Conservation (phyloP, 2,113 vertebrate species). For the Sturnira hondurensis region DNA sequence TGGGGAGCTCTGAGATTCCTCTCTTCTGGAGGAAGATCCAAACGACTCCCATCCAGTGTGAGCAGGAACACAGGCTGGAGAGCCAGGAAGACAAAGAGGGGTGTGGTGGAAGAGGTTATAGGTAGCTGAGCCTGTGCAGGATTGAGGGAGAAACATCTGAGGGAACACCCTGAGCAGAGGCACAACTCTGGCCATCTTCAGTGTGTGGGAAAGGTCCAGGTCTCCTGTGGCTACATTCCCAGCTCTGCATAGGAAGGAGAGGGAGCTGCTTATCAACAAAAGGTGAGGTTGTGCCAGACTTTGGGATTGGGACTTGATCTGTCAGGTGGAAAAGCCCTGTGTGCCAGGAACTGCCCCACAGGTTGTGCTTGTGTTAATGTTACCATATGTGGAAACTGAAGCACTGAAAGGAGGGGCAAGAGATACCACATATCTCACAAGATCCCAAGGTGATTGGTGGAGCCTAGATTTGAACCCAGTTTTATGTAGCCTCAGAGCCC, state of each 20-base stretch:
- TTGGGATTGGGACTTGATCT: not conserved
- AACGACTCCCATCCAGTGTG: not conserved
- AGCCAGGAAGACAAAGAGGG: not conserved
- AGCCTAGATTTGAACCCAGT: conserved; percentile 3
- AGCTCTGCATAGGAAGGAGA: not conserved
- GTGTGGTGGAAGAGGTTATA: not conserved
- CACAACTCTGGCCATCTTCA: not conserved
- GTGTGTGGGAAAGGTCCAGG: not conserved
- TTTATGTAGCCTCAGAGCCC: not conserved
- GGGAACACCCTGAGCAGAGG: not conserved
- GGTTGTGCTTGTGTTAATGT: not conserved
- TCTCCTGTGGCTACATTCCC: not conserved
- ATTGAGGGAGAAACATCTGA: not conserved
- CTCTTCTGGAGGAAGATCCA: not conserved
- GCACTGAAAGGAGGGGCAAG: not conserved
- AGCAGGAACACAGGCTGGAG: not conserved
- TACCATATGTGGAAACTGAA: not conserved
- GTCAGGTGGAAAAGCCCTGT: not conserved
- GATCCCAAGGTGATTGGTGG: not conserved
- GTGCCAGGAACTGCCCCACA: not conserved
- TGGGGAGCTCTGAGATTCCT: not conserved
- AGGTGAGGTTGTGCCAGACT: not conserved
- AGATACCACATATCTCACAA: not conserved
- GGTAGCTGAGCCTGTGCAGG: not conserved
- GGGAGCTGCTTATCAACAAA: not conserved